Percentiles rank a stretch among this genome's conserved stretches.
Conservation (phyloP, 2,888 invertebrate genomes). For the Amaurobius ferox region DNA sequence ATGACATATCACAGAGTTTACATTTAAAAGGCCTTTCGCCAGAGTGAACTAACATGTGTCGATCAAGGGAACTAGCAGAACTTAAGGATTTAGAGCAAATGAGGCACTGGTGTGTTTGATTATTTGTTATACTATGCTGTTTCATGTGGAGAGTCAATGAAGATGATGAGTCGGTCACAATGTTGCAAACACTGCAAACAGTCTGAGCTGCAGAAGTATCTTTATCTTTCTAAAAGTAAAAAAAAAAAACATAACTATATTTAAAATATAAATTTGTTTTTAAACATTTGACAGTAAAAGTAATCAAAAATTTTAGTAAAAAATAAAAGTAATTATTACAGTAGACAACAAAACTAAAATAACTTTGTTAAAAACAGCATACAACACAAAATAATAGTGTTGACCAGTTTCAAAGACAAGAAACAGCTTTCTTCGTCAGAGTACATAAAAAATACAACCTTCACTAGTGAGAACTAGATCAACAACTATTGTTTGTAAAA, state of each 20-base stretch:
- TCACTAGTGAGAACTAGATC: too few relatives aligned
- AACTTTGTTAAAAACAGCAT: too few relatives aligned
- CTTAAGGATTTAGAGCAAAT: conserved; percentile 85
- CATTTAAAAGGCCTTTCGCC: conserved; percentile 89
- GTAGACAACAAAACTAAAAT: too few relatives aligned
- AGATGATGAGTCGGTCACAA: conserved; percentile 82
- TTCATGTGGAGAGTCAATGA: conserved; percentile 85
- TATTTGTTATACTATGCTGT: conserved; percentile 76
- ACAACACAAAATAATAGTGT: too few relatives aligned
- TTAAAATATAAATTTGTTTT: too few relatives aligned
- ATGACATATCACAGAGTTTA: conserved; percentile 86
- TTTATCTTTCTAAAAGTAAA: conserved; percentile 31
- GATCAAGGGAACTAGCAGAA: conserved; percentile 87
- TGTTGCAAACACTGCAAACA: conserved; percentile 83
- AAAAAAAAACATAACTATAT: not conserved
- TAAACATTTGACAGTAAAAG: too few relatives aligned
- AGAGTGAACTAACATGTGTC: conserved; percentile 88
- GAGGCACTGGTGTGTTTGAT: conserved; percentile 82
- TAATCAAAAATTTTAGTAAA: too few relatives aligned
- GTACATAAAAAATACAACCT: too few relatives aligned
- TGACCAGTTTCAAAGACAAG: too few relatives aligned
- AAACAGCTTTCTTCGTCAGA: too few relatives aligned
- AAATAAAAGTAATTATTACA: too few relatives aligned
- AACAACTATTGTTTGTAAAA: too few relatives aligned
- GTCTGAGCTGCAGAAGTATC: conserved; percentile 15